Conservation (phyloP, 2,797 vertebrate species). For the Bradypodion pumilum region DNA sequence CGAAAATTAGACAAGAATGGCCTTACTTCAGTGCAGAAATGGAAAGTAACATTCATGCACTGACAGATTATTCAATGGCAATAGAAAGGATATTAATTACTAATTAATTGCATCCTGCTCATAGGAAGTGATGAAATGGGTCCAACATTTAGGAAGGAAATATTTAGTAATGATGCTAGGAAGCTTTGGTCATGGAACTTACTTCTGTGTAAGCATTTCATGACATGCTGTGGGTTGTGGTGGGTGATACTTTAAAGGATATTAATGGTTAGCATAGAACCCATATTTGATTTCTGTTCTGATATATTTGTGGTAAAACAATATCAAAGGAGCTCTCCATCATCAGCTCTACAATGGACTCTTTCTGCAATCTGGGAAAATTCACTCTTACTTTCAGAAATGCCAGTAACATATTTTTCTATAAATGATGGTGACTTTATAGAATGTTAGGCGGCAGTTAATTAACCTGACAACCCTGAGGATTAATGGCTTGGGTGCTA, state of each 20-base stretch:
- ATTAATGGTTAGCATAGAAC: not conserved
- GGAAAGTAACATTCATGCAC: not conserved
- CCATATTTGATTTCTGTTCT: not conserved
- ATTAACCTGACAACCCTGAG: too few relatives aligned
- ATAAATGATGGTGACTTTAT: too few relatives aligned
- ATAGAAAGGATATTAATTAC: too few relatives aligned
- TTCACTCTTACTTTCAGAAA: not conserved
- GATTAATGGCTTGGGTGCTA: too few relatives aligned
- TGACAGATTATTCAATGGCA: not conserved
- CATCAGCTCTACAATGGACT: not conserved
- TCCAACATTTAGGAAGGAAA: not conserved
- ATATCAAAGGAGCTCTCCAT: not conserved
- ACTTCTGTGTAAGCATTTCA: too few relatives aligned
- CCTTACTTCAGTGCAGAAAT: not conserved
- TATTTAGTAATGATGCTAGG: not conserved
- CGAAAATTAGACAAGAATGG: not conserved
- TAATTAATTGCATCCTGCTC: too few relatives aligned
- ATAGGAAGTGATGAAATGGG: not conserved
- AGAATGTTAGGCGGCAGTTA: too few relatives aligned
- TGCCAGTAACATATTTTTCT: not conserved
- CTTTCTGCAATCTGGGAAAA: not conserved
- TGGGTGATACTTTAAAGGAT: not conserved
- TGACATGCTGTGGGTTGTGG: too few relatives aligned
- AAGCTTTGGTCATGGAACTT: too few relatives aligned
- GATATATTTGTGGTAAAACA: not conserved